Percentiles rank a stretch among this genome's conserved stretches.
Evolutionary conservation across 2,113 vertebrate species (phyloP).

Genomic region (Xyliphius kryptos): DNA sequence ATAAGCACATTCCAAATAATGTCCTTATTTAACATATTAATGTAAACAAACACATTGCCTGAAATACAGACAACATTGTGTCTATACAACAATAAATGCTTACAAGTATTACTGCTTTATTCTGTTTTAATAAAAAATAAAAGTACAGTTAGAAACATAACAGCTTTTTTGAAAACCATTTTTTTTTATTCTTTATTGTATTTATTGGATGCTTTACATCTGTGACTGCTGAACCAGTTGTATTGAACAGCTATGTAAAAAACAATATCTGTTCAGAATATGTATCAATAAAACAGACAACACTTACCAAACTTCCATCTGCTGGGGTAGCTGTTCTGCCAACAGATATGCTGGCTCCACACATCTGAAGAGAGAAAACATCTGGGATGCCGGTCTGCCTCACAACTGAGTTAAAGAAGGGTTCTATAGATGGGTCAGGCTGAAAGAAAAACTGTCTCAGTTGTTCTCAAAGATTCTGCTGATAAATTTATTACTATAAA

Average conservation of each 20-base stretch:
- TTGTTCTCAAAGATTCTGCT: neutral
- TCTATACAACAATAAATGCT: no score
- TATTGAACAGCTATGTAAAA: neutral
- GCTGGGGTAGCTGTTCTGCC: slow-evolving; percentile 61
- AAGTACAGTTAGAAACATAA: neutral
- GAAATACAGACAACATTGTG: no score
- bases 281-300: slow-evolving; percentile 6
- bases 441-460: slow-evolving; percentile 50
- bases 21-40: no score
- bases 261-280: neutral
- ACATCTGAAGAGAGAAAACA: slow-evolving; percentile 97
- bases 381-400: slow-evolving; percentile 77
- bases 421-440: slow-evolving; percentile 87
- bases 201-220: no score
- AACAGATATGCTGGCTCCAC: slow-evolving; percentile 76
- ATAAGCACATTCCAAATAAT: no score
- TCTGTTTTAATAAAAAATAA: neutral
- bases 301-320: slow-evolving; percentile 93
- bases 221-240: neutral
- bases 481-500: no score
- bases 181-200: no score
- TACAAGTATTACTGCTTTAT: neutral
- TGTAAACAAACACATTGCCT: no score
- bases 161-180: no score
- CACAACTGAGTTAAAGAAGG: slow-evolving; percentile 92